These are phyloP conservation scores for Alcedo atthis DNA, from an alignment of 2,797 vertebrate species.

Conservation along the genomic window DNA sequence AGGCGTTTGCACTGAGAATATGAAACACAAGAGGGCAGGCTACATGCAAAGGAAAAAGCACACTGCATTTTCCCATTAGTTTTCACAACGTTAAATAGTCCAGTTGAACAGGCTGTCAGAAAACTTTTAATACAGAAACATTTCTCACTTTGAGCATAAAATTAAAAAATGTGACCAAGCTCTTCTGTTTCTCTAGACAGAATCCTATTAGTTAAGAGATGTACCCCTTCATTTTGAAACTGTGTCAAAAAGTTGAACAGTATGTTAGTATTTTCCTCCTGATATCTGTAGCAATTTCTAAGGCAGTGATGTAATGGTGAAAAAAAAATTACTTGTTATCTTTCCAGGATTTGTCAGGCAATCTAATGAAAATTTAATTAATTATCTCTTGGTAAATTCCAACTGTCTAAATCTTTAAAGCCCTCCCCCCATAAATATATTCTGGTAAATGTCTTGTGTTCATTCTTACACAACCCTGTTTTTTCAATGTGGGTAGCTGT, in stretches of 20 bases:
- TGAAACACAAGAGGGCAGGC: conserved; percentile 78
- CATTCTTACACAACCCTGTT: conserved; percentile 6
- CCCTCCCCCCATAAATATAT: not conserved
- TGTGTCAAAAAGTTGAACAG: not conserved
- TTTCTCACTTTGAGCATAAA: not conserved
- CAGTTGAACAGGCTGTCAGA: not conserved
- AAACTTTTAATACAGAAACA: not conserved
- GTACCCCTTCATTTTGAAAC: not conserved
- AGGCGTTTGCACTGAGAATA: conserved; percentile 50
- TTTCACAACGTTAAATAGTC: not conserved
- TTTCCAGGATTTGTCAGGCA: not conserved
- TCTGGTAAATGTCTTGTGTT: not conserved
- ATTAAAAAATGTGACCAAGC: not conserved
- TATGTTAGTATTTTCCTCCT: not conserved
- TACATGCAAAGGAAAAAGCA: not conserved
- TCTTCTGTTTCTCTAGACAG: not conserved
- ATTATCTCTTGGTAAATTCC: not conserved
- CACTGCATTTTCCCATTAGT: not conserved
- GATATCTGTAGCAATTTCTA: not conserved
- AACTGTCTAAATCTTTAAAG: not conserved
- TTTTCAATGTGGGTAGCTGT: conserved; percentile 4
- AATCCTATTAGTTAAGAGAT: rapidly evolving
- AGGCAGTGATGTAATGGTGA: rapidly evolving
- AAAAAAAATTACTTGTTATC: not conserved
- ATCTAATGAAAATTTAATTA: not conserved